Evolutionary conservation across 2,797 vertebrate species (phyloP).

Genomic region (Leontopithecus rosalia): DNA sequence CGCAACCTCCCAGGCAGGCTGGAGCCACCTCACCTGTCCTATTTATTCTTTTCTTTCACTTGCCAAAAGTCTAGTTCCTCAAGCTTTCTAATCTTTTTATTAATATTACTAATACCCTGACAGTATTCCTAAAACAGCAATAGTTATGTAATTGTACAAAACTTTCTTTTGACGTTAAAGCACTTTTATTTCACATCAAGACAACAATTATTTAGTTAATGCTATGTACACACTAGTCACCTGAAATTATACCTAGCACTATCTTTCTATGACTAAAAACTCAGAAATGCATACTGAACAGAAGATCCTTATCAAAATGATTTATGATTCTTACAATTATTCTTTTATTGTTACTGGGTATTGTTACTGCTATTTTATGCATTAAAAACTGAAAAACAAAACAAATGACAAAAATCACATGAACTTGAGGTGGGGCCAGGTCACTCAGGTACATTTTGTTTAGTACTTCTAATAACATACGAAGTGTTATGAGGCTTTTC

Average conservation of each 20-base stretch:
- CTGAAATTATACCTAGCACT: background rate
- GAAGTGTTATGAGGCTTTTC: background rate
- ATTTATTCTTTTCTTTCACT: too few species aligned
- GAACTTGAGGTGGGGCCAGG: background rate
- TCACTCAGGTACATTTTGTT: conserved; percentile 23
- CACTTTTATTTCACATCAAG: conserved; percentile 9
- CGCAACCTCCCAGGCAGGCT: too few species aligned
- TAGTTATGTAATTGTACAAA: background rate
- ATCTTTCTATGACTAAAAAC: background rate
- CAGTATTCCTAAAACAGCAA: background rate
- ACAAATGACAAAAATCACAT: background rate
- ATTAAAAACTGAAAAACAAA: background rate
- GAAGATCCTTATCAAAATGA: background rate
- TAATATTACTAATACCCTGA: conserved; percentile 3
- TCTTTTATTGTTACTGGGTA: background rate
- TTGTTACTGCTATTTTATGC: background rate
- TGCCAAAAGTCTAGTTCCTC: background rate
- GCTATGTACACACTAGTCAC: background rate
- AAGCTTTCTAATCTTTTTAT: conserved; percentile 28
- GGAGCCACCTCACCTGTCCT: too few species aligned
- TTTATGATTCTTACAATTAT: background rate
- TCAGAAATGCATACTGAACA: background rate
- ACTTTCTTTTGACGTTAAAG: background rate
- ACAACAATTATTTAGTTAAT: conserved; percentile 15
- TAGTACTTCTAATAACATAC: background rate